Evolutionary conservation across 2,113 vertebrate species (phyloP).

Genomic region (Drymodes brunneopygia): DNA sequence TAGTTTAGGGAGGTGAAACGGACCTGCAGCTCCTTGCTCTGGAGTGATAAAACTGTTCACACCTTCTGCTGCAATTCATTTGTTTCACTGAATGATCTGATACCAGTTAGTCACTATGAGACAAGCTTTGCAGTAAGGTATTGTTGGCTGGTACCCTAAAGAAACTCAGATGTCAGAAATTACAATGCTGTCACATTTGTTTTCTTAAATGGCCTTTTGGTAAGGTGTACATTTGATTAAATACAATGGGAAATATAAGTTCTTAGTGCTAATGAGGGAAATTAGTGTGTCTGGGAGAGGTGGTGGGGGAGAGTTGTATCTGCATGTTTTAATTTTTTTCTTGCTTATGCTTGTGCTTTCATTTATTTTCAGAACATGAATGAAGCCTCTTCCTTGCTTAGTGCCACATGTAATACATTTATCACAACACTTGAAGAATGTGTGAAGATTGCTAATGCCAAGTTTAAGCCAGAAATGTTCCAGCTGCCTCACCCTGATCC

Average conservation of each 20-base stretch:
- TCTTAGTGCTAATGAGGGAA: not conserved
- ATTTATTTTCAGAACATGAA: slow-evolving; percentile 80
- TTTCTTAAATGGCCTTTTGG: not conserved
- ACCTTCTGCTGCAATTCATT: not conserved
- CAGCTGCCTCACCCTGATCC: slow-evolving; percentile 72
- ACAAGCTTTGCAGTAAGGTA: not conserved
- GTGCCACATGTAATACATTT: slow-evolving; percentile 95
- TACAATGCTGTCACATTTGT: not conserved
- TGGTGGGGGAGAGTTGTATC: not conserved
- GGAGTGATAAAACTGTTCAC: not conserved
- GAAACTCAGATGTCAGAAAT: not conserved
- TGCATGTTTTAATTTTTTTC: not conserved
- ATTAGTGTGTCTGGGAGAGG: not conserved
- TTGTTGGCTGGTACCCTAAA: not conserved
- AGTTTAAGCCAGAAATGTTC: slow-evolving; percentile 89
- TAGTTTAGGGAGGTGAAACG: not conserved
- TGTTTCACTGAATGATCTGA: not conserved
- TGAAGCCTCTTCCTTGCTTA: slow-evolving; percentile 89
- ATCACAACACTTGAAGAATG: slow-evolving; percentile 96
- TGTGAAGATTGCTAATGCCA: slow-evolving; percentile 92
- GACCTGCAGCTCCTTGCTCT: not conserved
- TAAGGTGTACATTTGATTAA: not conserved
- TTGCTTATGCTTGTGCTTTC: not conserved
- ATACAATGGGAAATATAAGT: not conserved
- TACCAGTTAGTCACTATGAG: not conserved